Base-by-base conservation (phyloP, 2,797 vertebrate species). In the Paguma larvata region DNA sequence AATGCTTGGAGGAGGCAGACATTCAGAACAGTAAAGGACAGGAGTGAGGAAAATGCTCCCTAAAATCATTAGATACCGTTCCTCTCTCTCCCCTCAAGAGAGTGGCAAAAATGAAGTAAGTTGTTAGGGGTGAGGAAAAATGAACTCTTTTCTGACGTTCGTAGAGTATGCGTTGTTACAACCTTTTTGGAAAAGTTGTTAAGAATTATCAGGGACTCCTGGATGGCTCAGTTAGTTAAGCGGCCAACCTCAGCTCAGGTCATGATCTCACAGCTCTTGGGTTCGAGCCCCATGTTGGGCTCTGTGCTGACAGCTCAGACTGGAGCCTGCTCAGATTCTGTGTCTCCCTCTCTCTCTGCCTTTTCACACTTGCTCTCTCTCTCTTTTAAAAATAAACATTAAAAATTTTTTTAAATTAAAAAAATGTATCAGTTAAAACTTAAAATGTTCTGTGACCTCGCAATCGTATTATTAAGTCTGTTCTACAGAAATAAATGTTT, bases 101-200 rank as follows among this genome's bases (percentile, higher is more conserved):
- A 51, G 7, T 56, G 51, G 70, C 25, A 59, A 38, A 90, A 95
- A 46, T 86, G 30, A 65, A 95, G 32, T 53, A 93, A 48, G 15
- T 89, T 70, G 30, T 95, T 32, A 56, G 18, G 44, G 38, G 14
- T 79, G 25, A 87, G 56, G 70, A 80, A 41, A 75, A 89, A 70
- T 68, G 41, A 85, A 51, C n/a, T 62, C 18, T 79, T 68, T 70
- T 85, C 48, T 70, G 44, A 93, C 41, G 63, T 85, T 51, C 27
- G 41, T 91, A 80, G 51, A 18, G 15, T 85, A 9, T 95, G 73
- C 93, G 48, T 85, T 94, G 12, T 82, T 73, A 65, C 2, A 27
- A n/a, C 67, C 5, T 34, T 80, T 93, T 94, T 65, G 44, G 51
- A 41, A 89, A 89, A 88, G 32, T 68, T 96, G 23, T 23, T 85